These are phyloP conservation scores for Apamea epomidion DNA, from an alignment of 2,888 invertebrate species.

Conservation along the genomic window DNA sequence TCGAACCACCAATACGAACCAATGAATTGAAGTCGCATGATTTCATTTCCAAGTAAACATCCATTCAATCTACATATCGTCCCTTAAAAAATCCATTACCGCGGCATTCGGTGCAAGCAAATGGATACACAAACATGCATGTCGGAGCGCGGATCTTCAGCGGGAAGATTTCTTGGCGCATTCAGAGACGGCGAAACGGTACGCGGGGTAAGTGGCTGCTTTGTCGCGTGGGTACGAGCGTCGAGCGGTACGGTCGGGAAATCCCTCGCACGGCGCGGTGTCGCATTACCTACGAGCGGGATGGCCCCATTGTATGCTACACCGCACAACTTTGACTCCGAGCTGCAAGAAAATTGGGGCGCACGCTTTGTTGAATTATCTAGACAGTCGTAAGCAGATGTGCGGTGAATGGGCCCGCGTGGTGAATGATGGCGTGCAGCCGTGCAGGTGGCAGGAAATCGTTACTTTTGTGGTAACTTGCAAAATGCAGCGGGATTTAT, in stretches of 20 bases:
- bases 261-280: slow-evolving; percentile 74
- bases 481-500: slow-evolving; percentile 44
- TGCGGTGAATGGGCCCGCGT: slow-evolving; percentile 57
- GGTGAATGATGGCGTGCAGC: slow-evolving; percentile 56
- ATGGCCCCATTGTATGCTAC: slow-evolving; percentile 59
- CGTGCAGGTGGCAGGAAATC: slow-evolving; percentile 56
- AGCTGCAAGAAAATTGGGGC: slow-evolving; percentile 66
- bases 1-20: not conserved
- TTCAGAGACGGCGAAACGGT: slow-evolving; percentile 80
- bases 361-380: slow-evolving; percentile 69
- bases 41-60: slow-evolving; percentile 56
- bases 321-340: slow-evolving; percentile 67
- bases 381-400: slow-evolving; percentile 68
- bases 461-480: slow-evolving; percentile 50
- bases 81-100: slow-evolving; percentile 78
- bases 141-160: slow-evolving; percentile 71
- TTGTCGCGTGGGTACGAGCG: slow-evolving; percentile 69
- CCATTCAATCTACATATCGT: slow-evolving; percentile 60
- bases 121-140: slow-evolving; percentile 84
- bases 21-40: slow-evolving; percentile 30
- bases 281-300: slow-evolving; percentile 70
- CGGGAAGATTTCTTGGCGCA: slow-evolving; percentile 77
- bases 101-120: slow-evolving; percentile 76
- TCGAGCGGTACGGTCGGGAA: slow-evolving; percentile 68
- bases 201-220: slow-evolving; percentile 81